These are phyloP conservation scores for Elachura formosa DNA, from an alignment of 2,113 vertebrate species.

Conservation along the genomic window DNA sequence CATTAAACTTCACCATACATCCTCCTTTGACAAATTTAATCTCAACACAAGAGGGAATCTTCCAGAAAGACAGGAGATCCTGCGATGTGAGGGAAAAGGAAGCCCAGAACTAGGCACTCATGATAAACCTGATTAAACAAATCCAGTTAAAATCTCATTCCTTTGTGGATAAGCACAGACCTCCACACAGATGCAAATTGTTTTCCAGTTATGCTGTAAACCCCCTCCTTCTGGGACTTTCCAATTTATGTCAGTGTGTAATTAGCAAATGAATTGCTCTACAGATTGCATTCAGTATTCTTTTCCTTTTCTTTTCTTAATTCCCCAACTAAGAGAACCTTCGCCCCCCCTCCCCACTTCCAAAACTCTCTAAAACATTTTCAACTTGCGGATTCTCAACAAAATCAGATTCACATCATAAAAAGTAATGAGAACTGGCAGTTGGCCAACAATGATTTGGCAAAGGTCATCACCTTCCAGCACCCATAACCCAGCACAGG, in stretches of 20 bases:
- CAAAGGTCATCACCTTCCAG: neutral
- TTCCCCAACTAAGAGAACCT: neutral
- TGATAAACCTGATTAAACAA: constrained; percentile 38
- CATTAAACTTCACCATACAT: neutral
- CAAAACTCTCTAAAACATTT: neutral
- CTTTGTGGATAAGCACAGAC: constrained; percentile 44
- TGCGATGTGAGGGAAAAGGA: neutral
- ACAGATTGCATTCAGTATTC: constrained; percentile 4
- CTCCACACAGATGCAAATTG: constrained; percentile 52
- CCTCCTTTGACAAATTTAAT: neutral
- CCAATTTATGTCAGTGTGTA: constrained; percentile 39
- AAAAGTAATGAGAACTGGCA: neutral
- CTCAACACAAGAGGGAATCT: neutral
- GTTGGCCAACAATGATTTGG: neutral
- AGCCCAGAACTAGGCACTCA: neutral
- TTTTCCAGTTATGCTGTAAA: constrained; percentile 46
- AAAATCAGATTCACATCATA: neutral
- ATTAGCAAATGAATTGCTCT: constrained; percentile 59
- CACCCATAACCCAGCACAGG: neutral
- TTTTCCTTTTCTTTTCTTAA: neutral
- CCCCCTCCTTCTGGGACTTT: constrained; percentile 38
- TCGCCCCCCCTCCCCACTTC: neutral
- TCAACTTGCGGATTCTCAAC: neutral
- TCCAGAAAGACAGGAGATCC: constrained; percentile 18
- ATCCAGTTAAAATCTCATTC: constrained; percentile 54